Base-by-base conservation (phyloP, 92 coral and sea anemone species). In the Micromussa lordhowensis region DNA sequence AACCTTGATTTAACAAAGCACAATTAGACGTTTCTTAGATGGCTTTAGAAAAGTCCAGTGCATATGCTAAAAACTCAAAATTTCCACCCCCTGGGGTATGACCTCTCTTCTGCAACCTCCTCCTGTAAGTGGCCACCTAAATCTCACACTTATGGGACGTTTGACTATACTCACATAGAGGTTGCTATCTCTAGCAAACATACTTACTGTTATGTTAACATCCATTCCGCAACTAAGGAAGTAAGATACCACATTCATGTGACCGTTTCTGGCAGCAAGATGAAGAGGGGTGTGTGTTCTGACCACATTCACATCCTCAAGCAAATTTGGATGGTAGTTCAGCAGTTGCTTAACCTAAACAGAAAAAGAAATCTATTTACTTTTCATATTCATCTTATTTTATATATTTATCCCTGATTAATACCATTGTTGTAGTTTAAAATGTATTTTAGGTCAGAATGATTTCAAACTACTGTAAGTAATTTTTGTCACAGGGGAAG, bases 231-330 rank as follows among this genome's bases (percentile, higher is more conserved):
- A 94, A 71, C 96, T 96, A 26, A 98, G 75, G 35, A 98, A 92
- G 68, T 92, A 91, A 3, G 98, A 94, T 53, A 98, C 99, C 19
- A 98, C 94, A 78, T 91, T 91, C 29, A 95, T 95, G 84, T 98
- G 99, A 55, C 99, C 99, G 81, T 98, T 98, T 36, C 96, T 90
- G 19, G 99, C 94, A 0, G 99, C 99, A 59, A 97, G 93, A 75
- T 97, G 99, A 44, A 97, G 94, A 11, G 99, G 98, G 22, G 98
- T 92, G 94, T 97, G 99, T 0, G 95, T 87, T 76, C 88, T 91
- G 83, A 91, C 94, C 29, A 91, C 75, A 71, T 92, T 93, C 21
- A 85, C 74, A 82, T 93, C 92, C 84, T 95, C 96, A 54, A 92
- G 89, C 29, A 97, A 93, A 24, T 92, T 91, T 4, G 99, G 99